Evolutionary conservation across 37 sponge, comb jelly and placozoan species (phyloP), one percentile per base, ranked within the genome.

Genomic region (Mnemiopsis leidyi): DNA sequence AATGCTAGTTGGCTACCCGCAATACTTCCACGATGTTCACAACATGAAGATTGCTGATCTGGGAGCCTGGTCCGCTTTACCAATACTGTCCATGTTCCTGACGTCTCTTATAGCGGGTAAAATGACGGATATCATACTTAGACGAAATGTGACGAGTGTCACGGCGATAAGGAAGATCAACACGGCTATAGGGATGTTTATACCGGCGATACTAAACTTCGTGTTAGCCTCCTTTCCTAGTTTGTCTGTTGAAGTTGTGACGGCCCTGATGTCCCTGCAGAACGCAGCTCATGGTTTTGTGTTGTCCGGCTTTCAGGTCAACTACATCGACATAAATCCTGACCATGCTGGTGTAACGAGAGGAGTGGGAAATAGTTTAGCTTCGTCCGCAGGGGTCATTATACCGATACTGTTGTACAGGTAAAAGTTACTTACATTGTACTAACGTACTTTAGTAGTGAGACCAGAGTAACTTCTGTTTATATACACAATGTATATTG

Each of bases 161-260:
- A 77, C 79, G 2, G 79, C 79, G 1, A 32, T 32, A 5, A 77
- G 79, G 79, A 77, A 77, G 79, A 77, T 77, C 18, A 77, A 77
- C 79, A 77, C 79, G 30, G 79, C 79, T 20, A 77, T 77, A 1
- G 79, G 35, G 18, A 77, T 77, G 79, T 77, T 33, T 32, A 77
- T 77, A 20, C 79, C 79, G 1, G 79, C 79, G 18, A 18, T 77
- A 31, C 26, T 77, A 1, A 77, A 77, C 79, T 31, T 77, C 36
- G 36, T 77, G 32, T 13, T 77, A 18, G 79, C 79, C 21, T 77
- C 33, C 79, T 32, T 31, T 0, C 32, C 26, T 32, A 32, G 9
- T 13, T 20, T 16, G 20, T 16, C 20, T 13, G 35, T 34, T 1
- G 33, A 0, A 13, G 73, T 3, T 21, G 32, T 77, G 32, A 32